phyloP scores from a whole-genome alignment of 1,140 invertebrate species.

The Drosophila tristis region DNA sequence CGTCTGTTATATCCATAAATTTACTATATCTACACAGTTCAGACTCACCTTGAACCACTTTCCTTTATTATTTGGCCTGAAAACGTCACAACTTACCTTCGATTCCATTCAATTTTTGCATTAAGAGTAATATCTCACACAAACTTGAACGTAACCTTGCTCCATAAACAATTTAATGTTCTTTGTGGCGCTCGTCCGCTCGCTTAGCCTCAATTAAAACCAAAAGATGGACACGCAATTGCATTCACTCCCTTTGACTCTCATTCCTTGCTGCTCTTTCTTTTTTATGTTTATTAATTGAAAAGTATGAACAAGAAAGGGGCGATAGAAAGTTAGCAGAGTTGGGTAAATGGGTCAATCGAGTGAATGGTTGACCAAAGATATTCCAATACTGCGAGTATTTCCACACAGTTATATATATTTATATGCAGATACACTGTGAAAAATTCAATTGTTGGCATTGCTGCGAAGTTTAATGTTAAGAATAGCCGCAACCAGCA shows the following conservation, averaged over 20 bases:
- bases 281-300: slow-evolving; percentile 58
- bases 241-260: not conserved
- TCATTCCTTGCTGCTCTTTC: slow-evolving; percentile 6
- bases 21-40: no score
- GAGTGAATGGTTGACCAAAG: slow-evolving; percentile 1
- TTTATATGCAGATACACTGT: slow-evolving; percentile 24
- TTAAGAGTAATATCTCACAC: slow-evolving; percentile 44
- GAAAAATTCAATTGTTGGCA: slow-evolving; percentile 2
- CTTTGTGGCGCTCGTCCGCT: slow-evolving; percentile 33
- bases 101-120: slow-evolving; percentile 26
- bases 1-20: no score
- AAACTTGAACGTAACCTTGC: slow-evolving; percentile 59
- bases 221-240: slow-evolving; percentile 54
- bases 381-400: slow-evolving; percentile 27
- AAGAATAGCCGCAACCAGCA: no score
- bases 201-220: slow-evolving; percentile 68
- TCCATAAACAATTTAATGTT: slow-evolving; percentile 69
- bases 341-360: slow-evolving; percentile 54
- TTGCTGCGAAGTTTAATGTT: no score
- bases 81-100: slow-evolving; percentile 35
- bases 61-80: not conserved
- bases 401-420: not conserved
- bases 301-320: slow-evolving; percentile 38
- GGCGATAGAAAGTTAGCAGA: not conserved
- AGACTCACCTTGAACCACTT: slow-evolving; percentile 27